Base-by-base conservation (phyloP, 2,113 vertebrate species). In the Oreochromis aureus region DNA sequence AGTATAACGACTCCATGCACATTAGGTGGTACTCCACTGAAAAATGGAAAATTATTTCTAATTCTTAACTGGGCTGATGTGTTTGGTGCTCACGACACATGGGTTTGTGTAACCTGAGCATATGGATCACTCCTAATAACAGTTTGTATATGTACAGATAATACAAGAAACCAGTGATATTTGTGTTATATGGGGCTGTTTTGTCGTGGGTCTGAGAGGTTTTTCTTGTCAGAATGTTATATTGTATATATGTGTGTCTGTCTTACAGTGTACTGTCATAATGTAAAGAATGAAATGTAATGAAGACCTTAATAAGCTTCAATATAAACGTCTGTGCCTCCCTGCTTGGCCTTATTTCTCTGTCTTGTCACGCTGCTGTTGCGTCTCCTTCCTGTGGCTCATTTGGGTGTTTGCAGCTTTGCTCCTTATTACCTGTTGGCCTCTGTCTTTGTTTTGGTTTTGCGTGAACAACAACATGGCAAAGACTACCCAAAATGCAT, bases 141-240 rank as follows among this genome's bases (percentile, higher is more conserved):
- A 39, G 10, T 11, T 32, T 0, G 3, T 36, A 1, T 66, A 22
- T 22, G 6, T 2, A 39, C 61, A 66, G 61, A 0, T 39, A 0
- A 39, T 3, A 66, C 19, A 66, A 39, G 61, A 66, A 39, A 66
- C 1, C 32, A 36, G 61, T 36, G 10, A n/a, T 39, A 69, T 39
- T 0, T 41, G 1, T 69, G 63, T 13, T 69, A 22, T 0, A 69
- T 39, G 19, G 19, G 10, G 11, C 34, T 39, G 34, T 69, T 41
- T 7, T 69, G 63, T 41, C 11, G 0, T 13, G 19, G 4, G 19
- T 66, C 3, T 39, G 19, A 13, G 34, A 13, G 10, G 63, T 41
- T 69, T 41, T 34, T 69, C 11, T 22, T 1, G 63, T 69, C 34
- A 41, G 18, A 7, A 13, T 39, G 34, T 66, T 39, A 22, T 41